Conservation (phyloP, 2,888 invertebrate species). For the Callinectes sapidus region DNA sequence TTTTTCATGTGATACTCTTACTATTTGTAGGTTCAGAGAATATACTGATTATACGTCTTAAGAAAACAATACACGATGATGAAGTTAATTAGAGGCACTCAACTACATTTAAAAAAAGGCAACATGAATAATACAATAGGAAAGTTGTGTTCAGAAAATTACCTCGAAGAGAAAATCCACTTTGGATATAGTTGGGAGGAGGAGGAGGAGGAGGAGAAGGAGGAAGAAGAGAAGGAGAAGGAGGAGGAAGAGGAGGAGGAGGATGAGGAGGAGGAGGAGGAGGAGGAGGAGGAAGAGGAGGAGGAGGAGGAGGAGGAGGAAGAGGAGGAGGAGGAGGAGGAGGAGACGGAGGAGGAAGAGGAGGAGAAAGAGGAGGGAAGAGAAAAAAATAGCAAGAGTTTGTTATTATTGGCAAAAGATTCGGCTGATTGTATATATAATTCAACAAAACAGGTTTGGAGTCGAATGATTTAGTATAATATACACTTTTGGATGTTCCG, state of each 20-base stretch:
- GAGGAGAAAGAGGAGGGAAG: not conserved
- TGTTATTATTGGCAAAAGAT: slow-evolving; percentile 9
- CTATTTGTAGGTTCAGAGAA: not conserved
- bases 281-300: not conserved
- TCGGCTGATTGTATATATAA: slow-evolving; percentile 19
- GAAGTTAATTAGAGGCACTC: not conserved
- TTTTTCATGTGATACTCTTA: not conserved
- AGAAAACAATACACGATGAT: not conserved
- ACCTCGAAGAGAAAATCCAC: not conserved
- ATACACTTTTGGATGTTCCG: not conserved
- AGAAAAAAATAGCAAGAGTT: not conserved
- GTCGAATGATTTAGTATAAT: slow-evolving; percentile 15
- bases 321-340: too few species aligned
- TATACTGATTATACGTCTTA: not conserved
- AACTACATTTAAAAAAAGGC: not conserved
- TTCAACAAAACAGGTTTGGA: not conserved
- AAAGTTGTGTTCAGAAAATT: not conserved
- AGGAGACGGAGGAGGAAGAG: too few species aligned
- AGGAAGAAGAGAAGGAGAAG: not conserved
- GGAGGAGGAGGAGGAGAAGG: not conserved
- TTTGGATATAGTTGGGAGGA: not conserved
- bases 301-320: too few species aligned
- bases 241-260: not conserved
- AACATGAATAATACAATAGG: not conserved
- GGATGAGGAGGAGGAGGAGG: not conserved